Evolutionary conservation across 1,140 invertebrate genomes (phyloP), one percentile per base, ranked within the genome.

Genomic region (Drosophila novamexicana): DNA sequence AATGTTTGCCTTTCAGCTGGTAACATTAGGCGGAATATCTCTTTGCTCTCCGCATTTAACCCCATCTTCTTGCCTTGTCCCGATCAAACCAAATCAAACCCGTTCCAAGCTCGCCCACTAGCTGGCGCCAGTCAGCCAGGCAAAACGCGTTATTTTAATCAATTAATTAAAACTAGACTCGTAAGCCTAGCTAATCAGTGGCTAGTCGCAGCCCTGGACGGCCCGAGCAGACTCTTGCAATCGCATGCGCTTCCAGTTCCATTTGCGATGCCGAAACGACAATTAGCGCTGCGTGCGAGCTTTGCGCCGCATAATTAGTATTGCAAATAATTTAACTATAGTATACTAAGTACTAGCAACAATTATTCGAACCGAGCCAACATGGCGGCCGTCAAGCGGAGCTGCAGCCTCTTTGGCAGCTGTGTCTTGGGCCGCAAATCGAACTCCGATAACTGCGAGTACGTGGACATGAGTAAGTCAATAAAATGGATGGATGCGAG

Each of bases 381-480:
- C 29, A 72, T 86, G 82, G 53, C 22, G 47, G 22, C 80, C 18
- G 29, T 16, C 39, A 76, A 70, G 50, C 57, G 77, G 8, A 79
- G 73, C 44, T 82, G 81, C 56, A 56, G 69, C 9, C 69, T 90
- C 39, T 90, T 90, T 42, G 53, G 61, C 16, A 76, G 79, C 54
- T 90, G 86, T 45, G 71, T 57, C 42, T 63, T 49, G 47, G 64
- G 68, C 32, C 54, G 56, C 63, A 50, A 34, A 42, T 56, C 54
- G 37, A 45, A 50, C 16, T n/a, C 44, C 14, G 54, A 64, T 57
- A 58, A 63, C 32, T 73, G 61, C 37, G 82, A 82, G 49, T 88
- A 82, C 47, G 77, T 88, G 67, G 80, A 90, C 56, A 89, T 90
- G 80, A 84, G 84, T 89, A 82, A 89, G 84, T 89, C n/a, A 34